phyloP scores from a whole-genome alignment of 2,797 vertebrate genomes.

The Pelochelys cantorii region DNA sequence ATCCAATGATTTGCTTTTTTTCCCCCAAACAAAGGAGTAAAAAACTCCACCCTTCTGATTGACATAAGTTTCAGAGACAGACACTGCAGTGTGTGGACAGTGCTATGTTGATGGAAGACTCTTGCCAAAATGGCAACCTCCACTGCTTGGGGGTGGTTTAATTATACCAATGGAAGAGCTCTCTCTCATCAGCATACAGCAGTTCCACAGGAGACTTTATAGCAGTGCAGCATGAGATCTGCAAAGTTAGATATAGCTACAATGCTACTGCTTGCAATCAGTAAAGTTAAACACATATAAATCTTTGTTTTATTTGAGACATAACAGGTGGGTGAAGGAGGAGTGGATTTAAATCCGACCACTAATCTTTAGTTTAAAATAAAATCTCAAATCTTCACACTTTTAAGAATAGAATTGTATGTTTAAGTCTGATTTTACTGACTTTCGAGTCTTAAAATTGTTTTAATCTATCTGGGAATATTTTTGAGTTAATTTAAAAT shows the following conservation, averaged over 20 bases:
- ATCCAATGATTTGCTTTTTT: too few relatives aligned
- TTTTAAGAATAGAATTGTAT: background rate
- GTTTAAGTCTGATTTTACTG: background rate
- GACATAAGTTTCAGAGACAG: too few relatives aligned
- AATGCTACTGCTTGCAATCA: background rate
- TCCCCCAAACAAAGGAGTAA: too few relatives aligned
- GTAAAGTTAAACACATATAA: background rate
- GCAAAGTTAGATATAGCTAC: background rate
- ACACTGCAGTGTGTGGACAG: background rate
- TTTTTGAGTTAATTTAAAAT: background rate
- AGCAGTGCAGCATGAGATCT: too few relatives aligned
- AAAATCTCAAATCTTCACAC: background rate
- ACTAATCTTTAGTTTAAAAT: background rate
- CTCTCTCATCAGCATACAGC: too few relatives aligned
- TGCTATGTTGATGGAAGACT: too few relatives aligned
- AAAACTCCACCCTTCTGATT: too few relatives aligned
- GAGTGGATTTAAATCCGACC: background rate
- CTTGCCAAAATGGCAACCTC: too few relatives aligned
- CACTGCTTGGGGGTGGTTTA: too few relatives aligned
- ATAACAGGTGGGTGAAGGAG: background rate
- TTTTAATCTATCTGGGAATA: background rate
- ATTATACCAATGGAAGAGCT: too few relatives aligned
- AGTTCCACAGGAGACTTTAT: too few relatives aligned
- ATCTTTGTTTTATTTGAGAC: accelerated
- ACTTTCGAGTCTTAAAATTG: background rate